Base-by-base conservation (phyloP, 23 tunicate species). In the Styela plicata region DNA sequence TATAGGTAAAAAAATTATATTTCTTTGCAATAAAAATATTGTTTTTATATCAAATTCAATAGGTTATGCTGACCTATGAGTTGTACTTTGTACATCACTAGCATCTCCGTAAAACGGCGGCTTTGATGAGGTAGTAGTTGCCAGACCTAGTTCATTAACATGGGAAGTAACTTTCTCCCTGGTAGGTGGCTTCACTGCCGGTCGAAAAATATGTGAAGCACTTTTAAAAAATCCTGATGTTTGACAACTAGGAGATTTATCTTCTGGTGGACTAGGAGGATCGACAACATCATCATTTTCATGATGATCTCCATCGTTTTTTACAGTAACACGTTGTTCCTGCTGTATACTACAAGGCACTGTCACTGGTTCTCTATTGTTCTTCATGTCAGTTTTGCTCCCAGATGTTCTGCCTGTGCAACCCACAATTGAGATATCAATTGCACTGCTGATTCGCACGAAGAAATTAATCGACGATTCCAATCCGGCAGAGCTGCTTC, bases 71-170 rank as follows among this genome's bases (percentile, higher is more conserved):
- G 83, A 86, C 90, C 90, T 86, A 77, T 66, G 31, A 25, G 79
- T 28, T 25, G 85, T 64, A 33, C 88, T 36, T 53, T 85, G 89
- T 2, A 63, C 86, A 61, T 90, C 96, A n/a, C 25, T 62, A 57
- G 86, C 36, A 33, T 90, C 78, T 70, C 96, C 65, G 74, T 85
- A 90, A 74, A 81, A 90, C 0, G 96, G 96, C 5, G 74, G 83
- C 25, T 69, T 28, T 69, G 86, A 80, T 1, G 23, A 28, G n/a
- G 31, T 36, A 28, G 34, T 61, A 22, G 17, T 53, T 21, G 68
- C 34, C 24, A 73, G 28, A 1, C 77, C 52, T 16, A 85, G 63
- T 22, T 65, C 35, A 25, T 33, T 33, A 24, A 78, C 21, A 78
- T 74, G 70, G 1, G 53, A 34, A 25, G 22, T 36, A 16, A 87